Evolutionary conservation across 2,888 invertebrate genomes (phyloP), one percentile per base, ranked within the genome.

Genomic region (Parapristionchus giblindavisi): DNA sequence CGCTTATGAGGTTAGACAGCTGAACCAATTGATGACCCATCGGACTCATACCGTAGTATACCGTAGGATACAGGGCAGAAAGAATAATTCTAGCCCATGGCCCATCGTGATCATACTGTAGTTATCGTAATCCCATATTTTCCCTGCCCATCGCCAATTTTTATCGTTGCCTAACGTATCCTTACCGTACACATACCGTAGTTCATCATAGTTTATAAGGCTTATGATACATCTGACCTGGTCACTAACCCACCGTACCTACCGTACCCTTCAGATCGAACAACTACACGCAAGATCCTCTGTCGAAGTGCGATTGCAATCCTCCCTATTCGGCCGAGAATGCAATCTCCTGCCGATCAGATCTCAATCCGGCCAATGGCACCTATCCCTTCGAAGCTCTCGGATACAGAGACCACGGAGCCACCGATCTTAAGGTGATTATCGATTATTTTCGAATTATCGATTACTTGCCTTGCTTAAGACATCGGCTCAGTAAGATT

Each of bases 241-340:
- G 34, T n/a, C 17, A 54, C 52, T 27, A 29, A 34, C 6, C 29
- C 36, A 40, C 24, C 38, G 40, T 63, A 63, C 24, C 63, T 63
- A 65, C 43, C 29, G 63, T 43, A 43, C 0, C 24, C 76, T 77
- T 36, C 81, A 90, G 93, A 65, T 93, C 92, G 89, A 93, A 93
- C 89, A 91, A 93, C 89, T 93, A 89, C 90, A 89, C 89, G 76
- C 89, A 92, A 88, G 93, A 93, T 88, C 92, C 92, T 2, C 89
- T 92, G 65, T 89, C 93, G 29, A 89, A 89, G 78, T 93, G 93
- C 89, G 90, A 90, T 77, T 93, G 93, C 89, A 85, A 85, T 14
- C 93, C 93, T 3, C 92, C 92, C 0, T 92, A 92, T 90, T 92
- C 91, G 87, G 93, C 91, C 21, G 92, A 92, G 89, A 92, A 92